phyloP scores from a whole-genome alignment of 2,888 invertebrate species.

The Atrina japonica region DNA sequence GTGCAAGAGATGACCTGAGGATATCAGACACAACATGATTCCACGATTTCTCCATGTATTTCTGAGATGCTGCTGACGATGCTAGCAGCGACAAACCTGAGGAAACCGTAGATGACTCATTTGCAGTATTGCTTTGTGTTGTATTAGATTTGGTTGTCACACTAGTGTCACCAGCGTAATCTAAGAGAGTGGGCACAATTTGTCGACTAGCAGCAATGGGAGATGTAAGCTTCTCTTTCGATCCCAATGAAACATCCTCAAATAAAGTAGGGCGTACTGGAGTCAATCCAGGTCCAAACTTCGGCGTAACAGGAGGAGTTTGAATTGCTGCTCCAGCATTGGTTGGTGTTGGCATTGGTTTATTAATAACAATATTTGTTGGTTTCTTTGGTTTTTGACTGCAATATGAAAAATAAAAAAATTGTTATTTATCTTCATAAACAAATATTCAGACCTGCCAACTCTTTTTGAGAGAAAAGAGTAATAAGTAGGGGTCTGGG shows the following conservation, averaged over 20 bases:
- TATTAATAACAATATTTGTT: constrained; percentile 49
- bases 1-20: constrained; percentile 49
- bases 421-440: too few relatives aligned
- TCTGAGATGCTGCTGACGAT: constrained; percentile 36
- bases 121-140: neutral
- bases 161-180: constrained; percentile 46
- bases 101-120: neutral
- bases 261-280: constrained; percentile 21
- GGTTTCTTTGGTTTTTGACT: constrained; percentile 66
- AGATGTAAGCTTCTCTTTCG: too few relatives aligned
- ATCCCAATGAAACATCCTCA: too few relatives aligned
- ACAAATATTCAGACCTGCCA: too few relatives aligned
- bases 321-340: constrained; percentile 15
- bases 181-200: constrained; percentile 49
- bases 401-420: constrained; percentile 34
- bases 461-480: too few relatives aligned
- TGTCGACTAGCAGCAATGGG: neutral
- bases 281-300: constrained; percentile 34
- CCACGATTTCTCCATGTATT: constrained; percentile 49
- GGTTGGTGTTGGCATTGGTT: constrained; percentile 29
- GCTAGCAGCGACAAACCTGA: constrained; percentile 38
- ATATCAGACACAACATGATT: constrained; percentile 61
- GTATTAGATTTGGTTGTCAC: constrained; percentile 16
- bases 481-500: too few relatives aligned
- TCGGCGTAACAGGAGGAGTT: constrained; percentile 30